These are phyloP conservation scores for Pycnomerus fuliginosus DNA, from an alignment of 2,888 invertebrate genomes.

Conservation along the genomic window DNA sequence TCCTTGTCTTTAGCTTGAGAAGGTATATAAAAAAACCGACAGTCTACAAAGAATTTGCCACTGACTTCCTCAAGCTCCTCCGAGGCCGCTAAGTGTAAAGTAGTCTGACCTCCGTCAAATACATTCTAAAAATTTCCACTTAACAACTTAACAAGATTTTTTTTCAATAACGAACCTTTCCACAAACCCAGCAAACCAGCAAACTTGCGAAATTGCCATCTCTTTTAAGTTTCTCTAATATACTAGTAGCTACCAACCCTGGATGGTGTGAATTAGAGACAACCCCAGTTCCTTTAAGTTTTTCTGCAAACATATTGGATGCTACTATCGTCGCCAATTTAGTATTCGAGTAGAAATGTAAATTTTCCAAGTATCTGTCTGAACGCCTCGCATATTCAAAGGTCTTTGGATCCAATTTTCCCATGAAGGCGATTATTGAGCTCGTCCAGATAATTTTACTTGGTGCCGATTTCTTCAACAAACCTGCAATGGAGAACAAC, in stretches of 20 bases:
- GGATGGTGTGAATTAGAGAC: conserved; percentile 5
- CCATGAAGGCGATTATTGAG: too few species aligned
- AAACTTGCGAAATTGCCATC: neutral
- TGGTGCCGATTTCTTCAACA: too few species aligned
- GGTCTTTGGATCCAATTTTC: too few species aligned
- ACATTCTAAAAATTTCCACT: neutral
- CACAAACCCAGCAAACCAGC: neutral
- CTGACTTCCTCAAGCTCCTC: neutral
- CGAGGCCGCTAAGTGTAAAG: conserved; percentile 1
- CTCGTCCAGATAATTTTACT: too few species aligned
- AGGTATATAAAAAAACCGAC: conserved; percentile 3
- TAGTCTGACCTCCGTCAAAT: conserved; percentile 3
- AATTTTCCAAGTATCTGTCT: too few species aligned
- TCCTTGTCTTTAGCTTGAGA: neutral
- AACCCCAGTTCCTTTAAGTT: conserved; percentile 6
- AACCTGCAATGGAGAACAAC: too few species aligned
- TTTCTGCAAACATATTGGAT: conserved; percentile 6
- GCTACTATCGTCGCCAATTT: conserved; percentile 4
- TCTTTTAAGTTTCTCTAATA: neutral
- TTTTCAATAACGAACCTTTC: neutral
- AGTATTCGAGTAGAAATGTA: too few species aligned
- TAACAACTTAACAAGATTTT: neutral
- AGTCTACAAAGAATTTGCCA: conserved; percentile 6
- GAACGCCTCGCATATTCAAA: too few species aligned
- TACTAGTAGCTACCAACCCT: conserved; percentile 2